Evolutionary conservation across 2,113 vertebrate genomes (phyloP).

Genomic region (Zosterops hypoxanthus): DNA sequence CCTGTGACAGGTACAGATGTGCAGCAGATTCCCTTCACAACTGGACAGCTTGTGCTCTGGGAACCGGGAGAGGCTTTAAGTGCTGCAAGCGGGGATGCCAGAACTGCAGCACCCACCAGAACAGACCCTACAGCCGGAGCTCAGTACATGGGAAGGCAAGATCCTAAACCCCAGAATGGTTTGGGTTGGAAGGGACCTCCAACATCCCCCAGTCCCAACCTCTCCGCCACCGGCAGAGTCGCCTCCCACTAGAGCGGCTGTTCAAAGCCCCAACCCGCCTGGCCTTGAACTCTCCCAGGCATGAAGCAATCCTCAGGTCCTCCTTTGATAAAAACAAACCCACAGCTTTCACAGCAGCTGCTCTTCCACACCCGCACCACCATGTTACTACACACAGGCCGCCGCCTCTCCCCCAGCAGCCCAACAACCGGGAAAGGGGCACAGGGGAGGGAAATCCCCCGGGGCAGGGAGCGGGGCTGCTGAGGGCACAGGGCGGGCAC

Average conservation of each 20-base stretch:
- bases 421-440: not conserved
- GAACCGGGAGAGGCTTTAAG: not conserved
- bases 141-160: not conserved
- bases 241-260: not conserved
- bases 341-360: not conserved
- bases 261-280: not conserved
- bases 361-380: not conserved
- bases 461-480: not conserved
- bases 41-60: not conserved
- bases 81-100: fast-evolving
- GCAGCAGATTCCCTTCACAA: fast-evolving
- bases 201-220: not conserved
- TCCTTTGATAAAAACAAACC: not conserved
- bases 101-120: not conserved
- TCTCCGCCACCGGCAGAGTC: not conserved
- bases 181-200: not conserved
- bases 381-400: too few species aligned
- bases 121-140: not conserved
- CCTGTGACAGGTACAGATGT: not conserved
- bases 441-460: not conserved
- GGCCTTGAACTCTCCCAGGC: not conserved
- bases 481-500: too few species aligned
- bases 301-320: not conserved
- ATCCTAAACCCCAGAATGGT: not conserved
- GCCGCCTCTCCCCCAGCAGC: not conserved